Conservation (phyloP, 2,888 invertebrate genomes). For the Volucella inflata region DNA sequence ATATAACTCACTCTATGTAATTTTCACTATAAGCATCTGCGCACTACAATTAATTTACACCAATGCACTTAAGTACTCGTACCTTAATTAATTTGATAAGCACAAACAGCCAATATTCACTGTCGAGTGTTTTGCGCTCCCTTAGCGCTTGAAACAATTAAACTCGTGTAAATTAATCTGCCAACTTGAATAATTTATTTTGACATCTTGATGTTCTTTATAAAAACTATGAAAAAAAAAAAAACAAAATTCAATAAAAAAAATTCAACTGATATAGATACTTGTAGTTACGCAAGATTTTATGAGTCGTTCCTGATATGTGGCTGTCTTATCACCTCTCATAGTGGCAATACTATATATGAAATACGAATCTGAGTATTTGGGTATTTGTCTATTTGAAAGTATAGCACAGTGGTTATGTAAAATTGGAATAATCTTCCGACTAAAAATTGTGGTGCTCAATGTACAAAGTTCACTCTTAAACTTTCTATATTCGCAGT, state of each 20-base stretch:
- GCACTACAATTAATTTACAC: background rate
- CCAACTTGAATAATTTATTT: background rate
- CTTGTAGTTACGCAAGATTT: background rate
- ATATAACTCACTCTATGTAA: background rate
- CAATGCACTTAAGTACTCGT: background rate
- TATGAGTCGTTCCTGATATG: background rate
- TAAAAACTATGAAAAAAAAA: no score
- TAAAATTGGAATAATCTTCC: constrained; percentile 28
- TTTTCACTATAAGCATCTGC: background rate
- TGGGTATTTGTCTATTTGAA: no score
- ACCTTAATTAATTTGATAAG: constrained; percentile 9
- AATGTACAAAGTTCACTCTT: constrained; percentile 25
- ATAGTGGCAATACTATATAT: no score
- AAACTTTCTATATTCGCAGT: background rate
- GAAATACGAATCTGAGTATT: no score
- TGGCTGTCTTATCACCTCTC: background rate
- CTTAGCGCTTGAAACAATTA: constrained; percentile 1
- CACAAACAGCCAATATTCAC: background rate
- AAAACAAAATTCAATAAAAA: no score
- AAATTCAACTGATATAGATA: no score
- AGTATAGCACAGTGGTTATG: background rate
- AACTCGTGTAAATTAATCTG: constrained; percentile 3
- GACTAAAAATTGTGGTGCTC: constrained; percentile 8
- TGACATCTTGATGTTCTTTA: background rate
- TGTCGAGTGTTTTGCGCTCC: background rate